Evolutionary conservation across 2,888 invertebrate genomes (phyloP), one percentile per base, ranked within the genome.

Genomic region (Stenichneumon culpator): DNA sequence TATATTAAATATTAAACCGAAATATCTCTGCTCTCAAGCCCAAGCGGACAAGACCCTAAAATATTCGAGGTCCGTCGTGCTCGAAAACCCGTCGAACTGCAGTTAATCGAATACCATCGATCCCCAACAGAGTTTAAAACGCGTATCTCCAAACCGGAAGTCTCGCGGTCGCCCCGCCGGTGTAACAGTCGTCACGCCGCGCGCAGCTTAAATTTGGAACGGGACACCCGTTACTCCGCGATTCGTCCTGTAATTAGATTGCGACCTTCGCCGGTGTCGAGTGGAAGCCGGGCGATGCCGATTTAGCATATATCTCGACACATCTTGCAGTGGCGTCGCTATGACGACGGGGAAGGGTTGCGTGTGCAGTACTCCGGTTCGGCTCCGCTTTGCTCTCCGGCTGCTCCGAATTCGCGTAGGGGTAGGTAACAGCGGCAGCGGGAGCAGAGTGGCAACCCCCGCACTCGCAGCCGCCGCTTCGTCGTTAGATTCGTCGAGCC

Each of bases 291-390:
- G 68, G 70, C 72, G 11, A 22, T 70, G 65, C 50, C 22, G 81
- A 82, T 85, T 85, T 82, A 73, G 74, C 79, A 85, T 85, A 85
- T 85, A 85, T 85, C 82, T 77, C 73, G 85, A 85, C 82, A 82
- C 85, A 85, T 85, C 85, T 85, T 82, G 85, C 74, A 68, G 74
- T 44, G 70, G 78, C 65, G 85, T 85, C 79, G 85, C 85, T 80
- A 85, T 85, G 85, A 82, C 85, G 85, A 85, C 85, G 73, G 60
- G 84, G 73, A 85, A 82, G 85, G 85, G 85, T 85, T 85, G 82
- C 65, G 50, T 54, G 28, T 32, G 32, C 32, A 32, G n/a, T 63
- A 63, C 63, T 16, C 63, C 16, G 44, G 22, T 16, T 47, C 44
- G 32, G 39, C 54, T n/a, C 32, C 36, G 19, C 47, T 74, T 36